Percentiles rank a stretch among this genome's conserved stretches.
phyloP scores from a whole-genome alignment of 2,797 vertebrate species.

The Chromobotia macracanthus region DNA sequence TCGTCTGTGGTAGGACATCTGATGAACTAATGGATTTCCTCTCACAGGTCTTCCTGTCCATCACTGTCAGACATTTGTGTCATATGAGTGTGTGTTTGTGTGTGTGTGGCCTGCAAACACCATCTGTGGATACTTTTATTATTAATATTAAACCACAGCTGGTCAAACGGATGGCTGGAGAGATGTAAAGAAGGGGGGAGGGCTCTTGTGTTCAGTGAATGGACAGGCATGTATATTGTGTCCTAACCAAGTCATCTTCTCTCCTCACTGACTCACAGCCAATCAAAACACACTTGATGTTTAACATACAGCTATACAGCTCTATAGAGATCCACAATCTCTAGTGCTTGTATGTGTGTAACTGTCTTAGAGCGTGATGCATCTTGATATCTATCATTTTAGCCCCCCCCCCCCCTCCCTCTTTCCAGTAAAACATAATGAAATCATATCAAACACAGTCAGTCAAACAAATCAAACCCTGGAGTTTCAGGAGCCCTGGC shows the following conservation, averaged over 20 bases:
- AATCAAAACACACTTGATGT: too few species aligned
- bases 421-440: neutral
- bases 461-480: neutral
- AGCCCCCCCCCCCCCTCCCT: neutral
- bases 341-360: too few species aligned
- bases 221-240: too few species aligned
- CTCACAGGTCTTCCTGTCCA: conserved; percentile 41
- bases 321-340: too few species aligned
- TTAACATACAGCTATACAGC: too few species aligned
- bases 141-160: conserved; percentile 53
- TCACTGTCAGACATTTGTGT: conserved; percentile 34
- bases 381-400: neutral
- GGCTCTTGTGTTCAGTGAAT: too few species aligned
- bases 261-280: too few species aligned
- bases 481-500: neutral
- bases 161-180: conserved; percentile 16
- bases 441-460: neutral
- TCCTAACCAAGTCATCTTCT: too few species aligned
- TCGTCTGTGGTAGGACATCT: conserved; percentile 28
- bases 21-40: conserved; percentile 49
- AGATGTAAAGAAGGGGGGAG: neutral
- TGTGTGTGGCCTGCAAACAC: conserved; percentile 21
- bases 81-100: neutral
- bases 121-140: conserved; percentile 53
- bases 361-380: too few species aligned